These are phyloP conservation scores for Copsychus sechellarum DNA, from an alignment of 2,113 vertebrate species.

Conservation along the genomic window DNA sequence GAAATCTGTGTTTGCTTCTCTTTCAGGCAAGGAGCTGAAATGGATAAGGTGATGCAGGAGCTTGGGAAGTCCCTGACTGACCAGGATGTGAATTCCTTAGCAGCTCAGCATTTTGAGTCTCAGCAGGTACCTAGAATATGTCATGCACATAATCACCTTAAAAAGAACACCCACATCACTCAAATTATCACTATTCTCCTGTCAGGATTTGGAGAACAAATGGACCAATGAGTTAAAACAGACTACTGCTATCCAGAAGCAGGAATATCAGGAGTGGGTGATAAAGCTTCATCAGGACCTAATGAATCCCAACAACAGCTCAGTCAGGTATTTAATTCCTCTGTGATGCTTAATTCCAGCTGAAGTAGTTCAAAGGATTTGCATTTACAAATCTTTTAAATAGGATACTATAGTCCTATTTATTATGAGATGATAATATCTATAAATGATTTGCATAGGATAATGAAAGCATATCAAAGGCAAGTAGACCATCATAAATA, in stretches of 20 bases:
- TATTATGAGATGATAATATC: neutral
- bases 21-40: constrained; percentile 89
- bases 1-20: neutral
- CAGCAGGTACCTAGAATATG: constrained; percentile 83
- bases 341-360: neutral
- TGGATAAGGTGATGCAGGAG: constrained; percentile 97
- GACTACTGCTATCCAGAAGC: constrained; percentile 92
- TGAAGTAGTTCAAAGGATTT: neutral
- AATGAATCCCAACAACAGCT: constrained; percentile 92
- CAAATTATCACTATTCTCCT: neutral
- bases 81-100: constrained; percentile 93
- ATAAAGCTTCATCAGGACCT: constrained; percentile 95
- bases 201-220: constrained; percentile 92
- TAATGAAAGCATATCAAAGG: neutral
- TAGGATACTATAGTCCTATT: too few species aligned
- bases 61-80: constrained; percentile 92
- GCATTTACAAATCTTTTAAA: neutral
- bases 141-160: neutral
- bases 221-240: constrained; percentile 95
- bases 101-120: constrained; percentile 94
- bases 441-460: neutral
- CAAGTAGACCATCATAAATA: neutral
- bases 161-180: neutral
- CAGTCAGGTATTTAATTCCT: constrained; percentile 81
- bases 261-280: constrained; percentile 98